Base-by-base conservation (phyloP, 2,113 vertebrate species). In the Ceyx melanurus region DNA sequence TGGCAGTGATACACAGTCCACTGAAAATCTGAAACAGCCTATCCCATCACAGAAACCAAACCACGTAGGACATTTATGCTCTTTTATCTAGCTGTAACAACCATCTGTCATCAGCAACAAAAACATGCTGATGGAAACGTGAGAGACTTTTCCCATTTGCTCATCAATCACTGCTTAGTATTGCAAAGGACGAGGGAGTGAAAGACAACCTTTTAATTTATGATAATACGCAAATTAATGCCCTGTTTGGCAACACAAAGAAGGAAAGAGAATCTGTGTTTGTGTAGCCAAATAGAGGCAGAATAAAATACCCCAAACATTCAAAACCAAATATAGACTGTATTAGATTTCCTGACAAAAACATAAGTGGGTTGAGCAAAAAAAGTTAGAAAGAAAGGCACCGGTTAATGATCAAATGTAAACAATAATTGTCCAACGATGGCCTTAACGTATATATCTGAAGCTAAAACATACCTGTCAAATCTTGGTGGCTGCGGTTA, bases 201-300 rank as follows among this genome's bases (percentile, higher is more conserved):
- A 61, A 81, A 50, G 40, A 82, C 76, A 33, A 37, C 10, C 70
- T 96, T 96, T 72, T 75, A 51, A 88, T 78, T 84, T 82, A 82
- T 42, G 74, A 73, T 66, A 87, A 56, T 67, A 76, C 1, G 1
- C 37, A 85, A 87, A 86, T 85, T 51, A 84, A 60, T 45, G 20
- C 26, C 68, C 89, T 92, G 71, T 90, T 82, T 93, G 84, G 77
- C 64, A 93, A 79, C 48, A 84, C 35, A 84, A 93, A 83, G 81
- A 73, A 72, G 57, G n/a, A 79, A 35, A 84, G 67, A 68, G 31
- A 62, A 91, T 86, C 60, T 75, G 9, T 23, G 7, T 66, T 66
- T 87, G 35, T 75, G 40, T n/a, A 86, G 57, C n/a, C 60, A 86
- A 82, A 50, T 78, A 82, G 57, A 12, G 54, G 79, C 48, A 82